Conservation (phyloP, 2,113 vertebrate species). For the Hypocryptadius cinnamomeus region DNA sequence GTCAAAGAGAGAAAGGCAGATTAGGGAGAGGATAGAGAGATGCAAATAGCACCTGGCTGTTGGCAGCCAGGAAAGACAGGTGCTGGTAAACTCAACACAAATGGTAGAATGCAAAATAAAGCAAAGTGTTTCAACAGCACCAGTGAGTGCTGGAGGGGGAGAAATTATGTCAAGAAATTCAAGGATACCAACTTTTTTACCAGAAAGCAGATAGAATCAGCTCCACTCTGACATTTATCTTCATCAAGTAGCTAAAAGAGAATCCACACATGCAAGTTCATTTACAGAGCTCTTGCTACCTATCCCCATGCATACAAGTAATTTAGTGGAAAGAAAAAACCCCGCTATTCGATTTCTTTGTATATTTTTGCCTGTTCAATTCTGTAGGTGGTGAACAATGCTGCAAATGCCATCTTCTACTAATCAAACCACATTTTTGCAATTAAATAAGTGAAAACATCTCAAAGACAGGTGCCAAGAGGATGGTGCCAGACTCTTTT, state of each 20-base stretch:
- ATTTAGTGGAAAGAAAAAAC: not conserved
- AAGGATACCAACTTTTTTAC: not conserved
- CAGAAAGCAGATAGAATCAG: not conserved
- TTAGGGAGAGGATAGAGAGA: not conserved
- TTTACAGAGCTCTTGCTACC: not conserved
- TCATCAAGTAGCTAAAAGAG: not conserved
- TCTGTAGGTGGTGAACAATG: not conserved
- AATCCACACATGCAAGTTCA: not conserved
- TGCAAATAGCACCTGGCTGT: not conserved
- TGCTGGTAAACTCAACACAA: not conserved
- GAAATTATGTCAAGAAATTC: not conserved
- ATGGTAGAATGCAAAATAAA: not conserved
- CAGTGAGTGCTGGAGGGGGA: accelerated
- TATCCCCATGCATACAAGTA: not conserved
- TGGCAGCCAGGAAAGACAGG: not conserved
- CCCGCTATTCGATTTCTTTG: not conserved
- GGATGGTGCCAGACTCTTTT: not conserved
- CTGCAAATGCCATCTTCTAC: not conserved
- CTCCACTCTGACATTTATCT: not conserved
- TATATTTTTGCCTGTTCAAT: not conserved
- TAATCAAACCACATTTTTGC: conserved; percentile 8
- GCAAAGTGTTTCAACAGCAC: not conserved
- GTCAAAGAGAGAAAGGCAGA: not conserved
- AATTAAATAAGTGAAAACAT: not conserved
- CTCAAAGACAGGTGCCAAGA: not conserved